phyloP scores from a whole-genome alignment of 2,888 invertebrate species.

The Leptopterna dolabrata region DNA sequence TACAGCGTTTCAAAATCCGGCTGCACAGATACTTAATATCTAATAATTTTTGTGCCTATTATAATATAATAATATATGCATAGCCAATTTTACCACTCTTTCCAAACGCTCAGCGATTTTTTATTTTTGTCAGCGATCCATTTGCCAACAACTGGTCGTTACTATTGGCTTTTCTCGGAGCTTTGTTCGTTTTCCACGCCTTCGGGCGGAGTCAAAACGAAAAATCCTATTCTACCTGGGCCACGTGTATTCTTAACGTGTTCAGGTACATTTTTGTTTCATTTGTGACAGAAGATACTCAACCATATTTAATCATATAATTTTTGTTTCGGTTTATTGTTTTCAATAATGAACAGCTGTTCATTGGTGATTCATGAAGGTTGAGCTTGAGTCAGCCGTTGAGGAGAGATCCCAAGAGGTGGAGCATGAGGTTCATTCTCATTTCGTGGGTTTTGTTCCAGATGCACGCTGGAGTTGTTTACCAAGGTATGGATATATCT shows the following conservation, averaged over 20 bases:
- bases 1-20: no score
- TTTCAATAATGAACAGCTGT: no score
- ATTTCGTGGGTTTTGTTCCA: conserved; percentile 36
- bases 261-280: not conserved
- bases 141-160: conserved; percentile 1
- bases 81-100: no score
- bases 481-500: conserved; percentile 34
- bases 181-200: not conserved
- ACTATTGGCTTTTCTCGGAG: not conserved
- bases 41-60: no score
- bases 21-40: no score
- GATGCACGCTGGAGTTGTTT: conserved; percentile 25
- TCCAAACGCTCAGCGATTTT: no score
- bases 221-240: not conserved
- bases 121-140: not conserved
- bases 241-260: not conserved
- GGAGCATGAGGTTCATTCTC: conserved; percentile 30
- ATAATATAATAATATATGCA: no score
- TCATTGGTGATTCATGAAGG: not conserved
- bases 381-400: conserved; percentile 29
- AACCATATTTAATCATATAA: no score
- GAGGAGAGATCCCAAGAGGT: conserved; percentile 18
- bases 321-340: no score
- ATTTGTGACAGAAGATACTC: not conserved
- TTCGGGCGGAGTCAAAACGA: conserved; percentile 23